Conservation (phyloP, 30 jellyfish, hydroid and myxozoan species). For the Chrysaora quinquecirrha region DNA sequence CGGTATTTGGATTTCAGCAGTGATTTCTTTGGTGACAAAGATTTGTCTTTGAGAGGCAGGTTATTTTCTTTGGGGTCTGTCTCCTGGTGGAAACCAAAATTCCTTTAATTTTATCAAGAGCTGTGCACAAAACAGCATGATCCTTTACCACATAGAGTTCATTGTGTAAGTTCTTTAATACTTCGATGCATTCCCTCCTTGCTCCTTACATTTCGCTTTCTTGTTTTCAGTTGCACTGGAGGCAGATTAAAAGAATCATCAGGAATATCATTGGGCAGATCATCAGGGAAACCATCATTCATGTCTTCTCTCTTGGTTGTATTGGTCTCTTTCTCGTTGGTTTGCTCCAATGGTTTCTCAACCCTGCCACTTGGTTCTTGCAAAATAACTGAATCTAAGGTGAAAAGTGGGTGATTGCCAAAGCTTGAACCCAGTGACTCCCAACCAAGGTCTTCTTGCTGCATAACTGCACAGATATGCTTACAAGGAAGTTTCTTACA, state of each 20-base stretch:
- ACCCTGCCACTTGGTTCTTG: conserved; percentile 2
- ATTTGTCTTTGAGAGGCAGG: conserved; percentile 15
- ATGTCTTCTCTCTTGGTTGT: no score
- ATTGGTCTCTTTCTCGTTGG: no score
- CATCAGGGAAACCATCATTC: conserved; percentile 10
- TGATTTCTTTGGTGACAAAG: conserved; percentile 16
- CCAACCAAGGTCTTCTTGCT: conserved; percentile 36
- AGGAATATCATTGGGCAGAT: conserved; percentile 3
- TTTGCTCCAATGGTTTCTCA: neutral
- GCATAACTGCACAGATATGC: conserved; percentile 32
- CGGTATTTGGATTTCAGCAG: no score
- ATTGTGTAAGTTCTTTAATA: conserved; percentile 28
- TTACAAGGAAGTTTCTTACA: conserved; percentile 6
- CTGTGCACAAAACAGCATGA: neutral
- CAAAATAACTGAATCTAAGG: conserved; percentile 31
- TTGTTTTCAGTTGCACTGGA: conserved; percentile 19
- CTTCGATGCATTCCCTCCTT: conserved; percentile 16
- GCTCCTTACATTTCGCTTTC: neutral
- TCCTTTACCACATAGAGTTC: conserved; percentile 13
- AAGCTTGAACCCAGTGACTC: conserved; percentile 33
- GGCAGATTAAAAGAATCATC: conserved; percentile 32
- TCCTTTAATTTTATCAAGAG: conserved; percentile 7
- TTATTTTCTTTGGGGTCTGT: conserved; percentile 14
- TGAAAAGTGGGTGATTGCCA: conserved; percentile 12
- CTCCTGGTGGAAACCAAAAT: conserved; percentile 1